These are phyloP conservation scores for Ciconia boyciana DNA, from an alignment of 2,113 vertebrate genomes.

Conservation along the genomic window DNA sequence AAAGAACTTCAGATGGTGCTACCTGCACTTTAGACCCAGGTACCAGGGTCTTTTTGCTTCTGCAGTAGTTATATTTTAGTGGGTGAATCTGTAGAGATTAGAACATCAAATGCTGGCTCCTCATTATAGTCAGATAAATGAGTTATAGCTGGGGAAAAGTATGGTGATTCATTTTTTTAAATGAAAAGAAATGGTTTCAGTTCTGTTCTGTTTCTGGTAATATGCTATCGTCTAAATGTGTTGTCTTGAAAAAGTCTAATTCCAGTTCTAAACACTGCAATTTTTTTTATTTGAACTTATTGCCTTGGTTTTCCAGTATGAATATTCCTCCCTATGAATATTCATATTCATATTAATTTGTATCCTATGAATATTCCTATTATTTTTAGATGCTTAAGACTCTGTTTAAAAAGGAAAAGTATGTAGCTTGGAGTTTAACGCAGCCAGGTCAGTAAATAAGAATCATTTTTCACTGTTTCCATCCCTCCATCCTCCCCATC, in stretches of 20 bases:
- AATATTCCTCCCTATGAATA: background rate
- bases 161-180: background rate
- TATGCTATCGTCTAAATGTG: background rate
- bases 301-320: background rate
- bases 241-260: background rate
- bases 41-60: background rate
- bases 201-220: background rate
- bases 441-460: background rate
- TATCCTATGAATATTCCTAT: background rate
- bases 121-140: background rate
- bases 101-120: background rate
- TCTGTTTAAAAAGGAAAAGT: background rate
- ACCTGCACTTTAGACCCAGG: background rate
- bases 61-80: background rate
- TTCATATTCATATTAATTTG: no score
- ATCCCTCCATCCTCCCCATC: background rate
- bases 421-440: background rate
- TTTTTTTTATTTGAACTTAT: background rate
- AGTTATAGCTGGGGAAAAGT: background rate
- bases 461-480: background rate
- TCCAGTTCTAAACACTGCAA: background rate
- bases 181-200: background rate
- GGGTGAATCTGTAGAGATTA: background rate
- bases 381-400: background rate
- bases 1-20: background rate